These are phyloP conservation scores for Epinephelus malabaricus DNA, from an alignment of 2,797 vertebrate species.

Conservation along the genomic window DNA sequence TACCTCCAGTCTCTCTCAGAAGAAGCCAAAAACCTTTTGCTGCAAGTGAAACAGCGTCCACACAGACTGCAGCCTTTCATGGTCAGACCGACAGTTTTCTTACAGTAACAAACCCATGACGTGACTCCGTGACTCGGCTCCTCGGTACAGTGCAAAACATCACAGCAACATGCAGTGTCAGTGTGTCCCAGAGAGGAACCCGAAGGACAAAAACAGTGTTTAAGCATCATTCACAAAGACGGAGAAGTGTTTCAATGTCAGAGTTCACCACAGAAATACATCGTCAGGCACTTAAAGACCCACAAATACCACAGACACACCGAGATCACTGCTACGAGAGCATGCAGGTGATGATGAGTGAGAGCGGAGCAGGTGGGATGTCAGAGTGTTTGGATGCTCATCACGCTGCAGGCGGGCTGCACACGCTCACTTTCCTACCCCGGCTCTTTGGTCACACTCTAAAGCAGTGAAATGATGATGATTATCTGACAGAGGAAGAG, in stretches of 20 bases:
- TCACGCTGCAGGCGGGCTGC: neutral
- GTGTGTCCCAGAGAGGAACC: constrained; percentile 30
- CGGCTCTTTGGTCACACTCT: constrained; percentile 37
- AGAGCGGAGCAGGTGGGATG: neutral
- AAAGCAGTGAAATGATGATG: constrained; percentile 11
- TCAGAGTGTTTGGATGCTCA: neutral
- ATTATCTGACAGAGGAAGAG: constrained; percentile 10
- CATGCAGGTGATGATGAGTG: neutral
- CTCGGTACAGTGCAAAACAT: constrained; percentile 58
- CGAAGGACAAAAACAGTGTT: constrained; percentile 37
- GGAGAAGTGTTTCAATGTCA: neutral
- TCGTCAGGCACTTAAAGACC: constrained; percentile 59
- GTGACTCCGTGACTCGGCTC: constrained; percentile 44
- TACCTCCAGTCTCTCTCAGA: neutral
- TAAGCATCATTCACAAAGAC: constrained; percentile 27
- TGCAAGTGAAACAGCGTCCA: neutral
- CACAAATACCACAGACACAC: constrained; percentile 4
- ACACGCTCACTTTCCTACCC: neutral
- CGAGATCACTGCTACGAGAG: neutral
- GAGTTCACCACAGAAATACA: constrained; percentile 28
- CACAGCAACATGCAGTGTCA: constrained; percentile 56
- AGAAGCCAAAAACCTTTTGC: neutral
- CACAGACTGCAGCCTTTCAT: neutral
- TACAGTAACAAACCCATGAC: constrained; percentile 25
- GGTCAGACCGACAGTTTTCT: neutral